Percentiles rank a stretch among this genome's conserved stretches.
phyloP scores from a whole-genome alignment of 2,888 invertebrate species.

The Leptinotarsa tumamoca region DNA sequence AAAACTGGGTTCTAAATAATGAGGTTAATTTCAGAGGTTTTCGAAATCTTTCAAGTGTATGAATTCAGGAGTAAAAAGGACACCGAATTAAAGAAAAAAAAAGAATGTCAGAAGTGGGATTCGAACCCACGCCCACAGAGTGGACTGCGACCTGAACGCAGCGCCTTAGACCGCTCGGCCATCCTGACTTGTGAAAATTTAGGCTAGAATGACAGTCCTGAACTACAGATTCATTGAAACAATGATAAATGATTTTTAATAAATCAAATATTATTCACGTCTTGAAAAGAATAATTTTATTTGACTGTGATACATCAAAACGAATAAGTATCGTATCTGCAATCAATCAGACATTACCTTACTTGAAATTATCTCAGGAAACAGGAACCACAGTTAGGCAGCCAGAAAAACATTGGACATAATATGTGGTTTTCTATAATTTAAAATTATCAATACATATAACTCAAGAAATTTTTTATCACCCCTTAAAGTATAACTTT shows the following conservation, averaged over 20 bases:
- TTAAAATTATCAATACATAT: no score
- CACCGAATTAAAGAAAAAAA: background rate
- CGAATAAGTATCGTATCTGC: background rate
- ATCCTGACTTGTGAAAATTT: slow-evolving; percentile 73
- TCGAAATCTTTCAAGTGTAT: background rate
- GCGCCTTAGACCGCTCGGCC: slow-evolving; percentile 94
- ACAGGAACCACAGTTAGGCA: background rate
- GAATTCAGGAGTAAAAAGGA: no score
- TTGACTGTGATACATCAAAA: background rate
- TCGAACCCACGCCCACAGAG: slow-evolving; percentile 67
- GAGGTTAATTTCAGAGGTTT: background rate
- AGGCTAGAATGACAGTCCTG: no score
- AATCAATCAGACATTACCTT: no score
- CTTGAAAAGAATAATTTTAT: no score
- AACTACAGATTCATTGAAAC: no score
- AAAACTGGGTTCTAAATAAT: background rate
- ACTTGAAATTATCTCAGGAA: background rate
- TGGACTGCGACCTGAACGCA: slow-evolving; percentile 52
- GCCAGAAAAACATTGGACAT: background rate
- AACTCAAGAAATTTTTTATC: no score
- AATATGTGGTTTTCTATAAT: no score
- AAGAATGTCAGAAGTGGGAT: slow-evolving; percentile 62
- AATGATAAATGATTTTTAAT: no score
- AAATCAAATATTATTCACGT: no score
- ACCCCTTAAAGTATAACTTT: no score